Base-by-base conservation (phyloP, 2,113 vertebrate species). In the Apodemus sylvaticus region DNA sequence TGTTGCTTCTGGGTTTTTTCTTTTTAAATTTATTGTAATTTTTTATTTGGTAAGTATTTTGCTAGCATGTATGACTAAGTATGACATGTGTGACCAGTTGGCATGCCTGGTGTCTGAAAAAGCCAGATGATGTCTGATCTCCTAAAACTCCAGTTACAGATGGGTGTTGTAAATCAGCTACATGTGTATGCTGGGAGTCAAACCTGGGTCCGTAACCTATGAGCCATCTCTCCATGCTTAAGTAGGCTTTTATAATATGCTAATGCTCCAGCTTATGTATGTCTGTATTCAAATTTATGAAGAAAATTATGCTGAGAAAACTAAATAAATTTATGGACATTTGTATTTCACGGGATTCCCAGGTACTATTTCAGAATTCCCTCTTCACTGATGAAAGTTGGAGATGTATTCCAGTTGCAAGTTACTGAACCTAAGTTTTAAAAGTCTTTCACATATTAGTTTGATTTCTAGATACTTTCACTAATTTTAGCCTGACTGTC, bases 221-320 rank as follows among this genome's bases (percentile, higher is more conserved):
- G 77, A 79, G 48, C 77, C 77, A 36, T 19, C 31, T 79, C 16
- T 53, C 16, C 31, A 79, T 92, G 91, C 85, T 29, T 79, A 83
- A 89, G 55, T 81, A 42, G 91, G 66, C 5, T 29, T 83, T 91
- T 29, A 6, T 53, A 34, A 58, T 90, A 42, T 77, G 34, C 17
- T 42, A 31, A 86, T 91, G 20, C 45, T 36, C 53, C 7, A 45
- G n/a, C 66, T 93, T 95, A 73, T 93, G 81, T 36, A 68, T 48
- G 82, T 77, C n/a, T 89, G 48, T 55, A 78, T 66, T 96, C 81
- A 73, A 6, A 91, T 93, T 86, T 89, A 89, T 70, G 66, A 94
- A 90, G 74, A 48, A 48, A 48, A 48, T 86, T 66, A 60, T 26
- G 26, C n/a, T 83, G 42, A 91, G 60, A 62, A 48, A 81, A 93